phyloP scores from a whole-genome alignment of 2,797 vertebrate species.

The Pipistrellus pipistrellus region DNA sequence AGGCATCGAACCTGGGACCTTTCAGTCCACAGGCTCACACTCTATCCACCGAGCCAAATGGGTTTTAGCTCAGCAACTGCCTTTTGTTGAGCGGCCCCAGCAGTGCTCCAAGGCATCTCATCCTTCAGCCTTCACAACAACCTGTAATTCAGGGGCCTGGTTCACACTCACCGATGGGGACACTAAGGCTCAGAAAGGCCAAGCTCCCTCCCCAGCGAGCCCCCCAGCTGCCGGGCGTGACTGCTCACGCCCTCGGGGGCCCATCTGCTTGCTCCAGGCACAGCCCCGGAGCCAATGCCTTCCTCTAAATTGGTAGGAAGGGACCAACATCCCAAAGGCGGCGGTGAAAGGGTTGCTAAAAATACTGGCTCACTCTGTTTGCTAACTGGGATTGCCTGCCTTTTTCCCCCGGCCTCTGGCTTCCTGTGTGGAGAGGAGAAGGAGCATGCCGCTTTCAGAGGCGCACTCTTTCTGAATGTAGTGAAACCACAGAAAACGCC shows the following conservation, averaged over 20 bases:
- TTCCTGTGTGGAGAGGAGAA: slow-evolving; percentile 15
- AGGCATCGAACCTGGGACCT: too few species aligned
- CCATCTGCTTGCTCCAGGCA: not conserved
- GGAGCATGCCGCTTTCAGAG: not conserved
- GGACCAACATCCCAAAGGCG: not conserved
- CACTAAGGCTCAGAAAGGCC: not conserved
- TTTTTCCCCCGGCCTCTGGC: slow-evolving; percentile 24
- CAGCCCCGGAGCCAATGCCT: not conserved
- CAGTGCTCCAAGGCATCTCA: not conserved
- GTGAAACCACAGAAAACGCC: not conserved
- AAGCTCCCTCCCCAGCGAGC: not conserved
- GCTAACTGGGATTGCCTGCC: not conserved
- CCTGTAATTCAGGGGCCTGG: not conserved
- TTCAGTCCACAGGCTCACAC: too few species aligned
- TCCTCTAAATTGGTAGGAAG: not conserved
- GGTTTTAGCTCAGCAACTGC: not conserved
- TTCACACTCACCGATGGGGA: not conserved
- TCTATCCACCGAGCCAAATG: too few species aligned
- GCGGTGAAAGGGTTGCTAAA: not conserved
- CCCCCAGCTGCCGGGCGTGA: not conserved
- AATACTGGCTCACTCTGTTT: not conserved
- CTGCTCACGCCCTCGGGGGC: fast-evolving
- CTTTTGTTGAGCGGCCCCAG: fast-evolving
- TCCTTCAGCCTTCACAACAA: not conserved
- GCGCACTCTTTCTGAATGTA: not conserved